Conservation (phyloP, 2,888 invertebrate genomes). For the Xestia ashworthii region DNA sequence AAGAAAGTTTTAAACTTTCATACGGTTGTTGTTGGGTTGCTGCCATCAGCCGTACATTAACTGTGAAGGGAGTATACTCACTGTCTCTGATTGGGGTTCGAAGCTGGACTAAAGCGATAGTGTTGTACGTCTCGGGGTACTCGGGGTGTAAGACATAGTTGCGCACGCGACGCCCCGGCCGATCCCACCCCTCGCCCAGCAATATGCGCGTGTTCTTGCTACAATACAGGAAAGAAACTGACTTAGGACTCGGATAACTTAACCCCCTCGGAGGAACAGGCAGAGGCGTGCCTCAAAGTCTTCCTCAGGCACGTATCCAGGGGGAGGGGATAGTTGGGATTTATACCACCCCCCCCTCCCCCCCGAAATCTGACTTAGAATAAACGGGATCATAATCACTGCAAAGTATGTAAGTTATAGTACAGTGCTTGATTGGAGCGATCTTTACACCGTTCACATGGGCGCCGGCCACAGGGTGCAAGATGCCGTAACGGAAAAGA, state of each 20-base stretch:
- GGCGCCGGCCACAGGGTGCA: too few relatives aligned
- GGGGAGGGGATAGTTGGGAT: too few relatives aligned
- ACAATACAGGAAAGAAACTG: not conserved
- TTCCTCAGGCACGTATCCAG: too few relatives aligned
- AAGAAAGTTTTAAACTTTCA: too few relatives aligned
- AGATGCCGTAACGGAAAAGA: too few relatives aligned
- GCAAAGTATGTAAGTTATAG: too few relatives aligned
- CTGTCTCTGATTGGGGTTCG: constrained; percentile 71
- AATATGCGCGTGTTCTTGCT: constrained; percentile 75
- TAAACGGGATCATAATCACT: too few relatives aligned
- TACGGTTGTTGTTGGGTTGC: too few relatives aligned
- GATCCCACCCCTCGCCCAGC: constrained; percentile 76
- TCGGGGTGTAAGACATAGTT: constrained; percentile 83
- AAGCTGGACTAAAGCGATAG: constrained; percentile 82
- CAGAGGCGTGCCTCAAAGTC: not conserved
- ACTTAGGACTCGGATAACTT: not conserved
- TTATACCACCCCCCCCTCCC: too few relatives aligned
- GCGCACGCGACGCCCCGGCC: constrained; percentile 74
- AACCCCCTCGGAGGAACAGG: not conserved
- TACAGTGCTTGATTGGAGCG: too few relatives aligned
- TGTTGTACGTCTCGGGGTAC: constrained; percentile 79
- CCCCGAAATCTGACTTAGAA: too few relatives aligned
- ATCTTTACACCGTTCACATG: too few relatives aligned
- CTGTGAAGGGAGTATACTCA: constrained; percentile 55
- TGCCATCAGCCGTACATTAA: not conserved